Base-by-base conservation (phyloP, 1,140 invertebrate genomes). In the Chlorops oryzae region DNA sequence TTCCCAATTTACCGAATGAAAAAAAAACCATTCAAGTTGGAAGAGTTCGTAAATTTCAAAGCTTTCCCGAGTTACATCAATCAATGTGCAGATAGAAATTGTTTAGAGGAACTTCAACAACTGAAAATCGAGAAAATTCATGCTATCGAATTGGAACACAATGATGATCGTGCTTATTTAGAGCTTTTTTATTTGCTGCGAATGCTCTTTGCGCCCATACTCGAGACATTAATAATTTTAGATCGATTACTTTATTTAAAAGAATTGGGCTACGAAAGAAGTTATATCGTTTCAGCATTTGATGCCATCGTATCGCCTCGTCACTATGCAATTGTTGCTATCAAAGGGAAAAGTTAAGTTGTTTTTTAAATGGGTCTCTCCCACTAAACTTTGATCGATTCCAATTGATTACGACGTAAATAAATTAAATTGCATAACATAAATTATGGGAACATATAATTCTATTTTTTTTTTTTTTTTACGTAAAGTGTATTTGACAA, bases 181-280 rank as follows among this genome's bases (percentile, higher is more conserved):
- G 77, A 88, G 51, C 65, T 86, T 15, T 95, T 92, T 70, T 91
- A 92, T 78, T 80, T 88, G 21, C 57, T 95, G 21, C 79, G 91
- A 57, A 78, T 90, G 60, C 78, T 84, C 52, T 74, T 92, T 50
- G 88, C 90, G 12, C 88, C 90, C 20, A 78, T 92, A 9, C 75
- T 96, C 27, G 93, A 97, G 75, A 81, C 80, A 56, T 73, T 92
- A 1, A 86, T 96, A 56, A 75, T 95, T 39, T 72, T 95, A 17
- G 92, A 97, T 73, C 80, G 90, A 64, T 66, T 89, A 21, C 70
- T 93, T 46, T 95, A 80, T 77, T 78, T 96, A 6, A 65, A 80
- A 50, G 88, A 92, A 69, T 74, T 79, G 60, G 77, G 77, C 22
- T 79, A 82, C 61, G 58, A 74, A 3, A 75, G 82, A 52, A 77